Conservation (phyloP, 2,888 invertebrate genomes). For the Unio pictorum region DNA sequence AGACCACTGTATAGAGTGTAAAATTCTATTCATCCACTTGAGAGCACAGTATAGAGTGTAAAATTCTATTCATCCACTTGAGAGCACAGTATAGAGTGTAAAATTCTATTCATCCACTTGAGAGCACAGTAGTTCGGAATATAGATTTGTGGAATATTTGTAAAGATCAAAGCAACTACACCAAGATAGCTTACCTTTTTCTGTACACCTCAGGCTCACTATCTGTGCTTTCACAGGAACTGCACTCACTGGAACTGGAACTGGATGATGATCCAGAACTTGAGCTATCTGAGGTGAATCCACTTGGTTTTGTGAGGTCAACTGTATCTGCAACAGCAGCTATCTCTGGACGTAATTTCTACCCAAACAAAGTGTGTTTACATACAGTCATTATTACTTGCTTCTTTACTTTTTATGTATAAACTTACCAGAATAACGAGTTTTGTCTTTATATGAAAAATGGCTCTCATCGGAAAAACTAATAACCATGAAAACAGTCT, state of each 20-base stretch:
- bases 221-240: conserved; percentile 30
- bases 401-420: background rate
- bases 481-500: no score
- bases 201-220: conserved; percentile 28
- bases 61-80: no score
- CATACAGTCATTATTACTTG: background rate
- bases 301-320: conserved; percentile 88
- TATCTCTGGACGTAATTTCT: conserved; percentile 68
- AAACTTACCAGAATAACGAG: background rate
- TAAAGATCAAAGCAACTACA: background rate
- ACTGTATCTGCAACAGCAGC: conserved; percentile 77
- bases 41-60: no score
- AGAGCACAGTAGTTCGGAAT: background rate
- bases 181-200: conserved; percentile 13
- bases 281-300: conserved; percentile 94
- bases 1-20: no score
- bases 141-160: background rate
- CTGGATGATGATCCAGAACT: conserved; percentile 82
- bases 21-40: no score
- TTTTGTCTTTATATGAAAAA: background rate
- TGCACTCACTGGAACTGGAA: conserved; percentile 79
- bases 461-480: background rate
- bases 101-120: no score
- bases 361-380: background rate
- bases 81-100: no score